Evolutionary conservation across 2,113 vertebrate species (phyloP).

Genomic region (Corythornis vintsioides): DNA sequence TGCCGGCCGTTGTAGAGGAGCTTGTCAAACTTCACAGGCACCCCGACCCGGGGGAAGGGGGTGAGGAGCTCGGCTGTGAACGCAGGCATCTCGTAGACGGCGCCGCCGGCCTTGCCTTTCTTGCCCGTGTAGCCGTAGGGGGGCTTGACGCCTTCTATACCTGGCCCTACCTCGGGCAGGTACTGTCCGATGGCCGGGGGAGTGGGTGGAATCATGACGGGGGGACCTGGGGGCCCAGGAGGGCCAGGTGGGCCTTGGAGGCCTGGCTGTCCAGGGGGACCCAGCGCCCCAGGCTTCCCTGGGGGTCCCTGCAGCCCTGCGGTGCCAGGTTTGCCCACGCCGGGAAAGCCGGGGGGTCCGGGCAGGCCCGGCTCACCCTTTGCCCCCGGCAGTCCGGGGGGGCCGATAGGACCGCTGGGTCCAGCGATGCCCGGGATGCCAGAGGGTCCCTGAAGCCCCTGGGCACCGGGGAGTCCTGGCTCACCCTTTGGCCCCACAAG

Average conservation of each 20-base stretch:
- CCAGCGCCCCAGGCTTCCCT: slow-evolving; percentile 84
- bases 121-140: slow-evolving; percentile 82
- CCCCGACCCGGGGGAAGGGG: slow-evolving; percentile 90
- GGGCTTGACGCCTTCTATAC: slow-evolving; percentile 79
- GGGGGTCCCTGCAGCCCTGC: slow-evolving; percentile 85
- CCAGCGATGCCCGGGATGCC: slow-evolving; percentile 92
- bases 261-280: slow-evolving; percentile 87
- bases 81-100: slow-evolving; percentile 84
- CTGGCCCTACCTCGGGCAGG: slow-evolving; percentile 82
- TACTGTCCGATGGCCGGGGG: slow-evolving; percentile 82
- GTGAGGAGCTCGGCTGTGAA: slow-evolving; percentile 92
- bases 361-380: slow-evolving; percentile 88
- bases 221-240: slow-evolving; percentile 81
- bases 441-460: slow-evolving; percentile 88
- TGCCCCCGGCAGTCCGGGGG: slow-evolving; percentile 83
- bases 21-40: slow-evolving; percentile 93
- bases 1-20: slow-evolving; percentile 93
- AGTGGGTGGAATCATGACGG: slow-evolving; percentile 75
- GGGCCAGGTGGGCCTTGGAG: slow-evolving; percentile 85
- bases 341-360: slow-evolving; percentile 84
- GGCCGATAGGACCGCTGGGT: slow-evolving; percentile 86
- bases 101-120: slow-evolving; percentile 79
- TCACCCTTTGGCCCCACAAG: slow-evolving; percentile 85
- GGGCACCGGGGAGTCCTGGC: slow-evolving; percentile 82
- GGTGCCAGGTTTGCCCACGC: slow-evolving; percentile 82